Conservation (phyloP, 2,888 invertebrate species). For the Loripinus fragilis region DNA sequence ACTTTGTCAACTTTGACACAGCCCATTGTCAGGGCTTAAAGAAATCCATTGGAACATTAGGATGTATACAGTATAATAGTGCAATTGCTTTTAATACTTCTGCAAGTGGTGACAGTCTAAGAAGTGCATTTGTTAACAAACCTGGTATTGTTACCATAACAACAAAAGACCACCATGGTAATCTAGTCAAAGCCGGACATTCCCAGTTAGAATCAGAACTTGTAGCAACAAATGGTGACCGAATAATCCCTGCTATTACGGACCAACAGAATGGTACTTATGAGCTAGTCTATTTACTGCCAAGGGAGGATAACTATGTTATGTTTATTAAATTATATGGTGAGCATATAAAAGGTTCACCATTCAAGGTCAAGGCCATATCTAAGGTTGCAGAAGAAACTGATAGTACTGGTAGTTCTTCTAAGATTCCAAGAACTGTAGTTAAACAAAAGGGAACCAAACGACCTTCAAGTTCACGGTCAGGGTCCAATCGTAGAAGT, state of each 20-base stretch:
- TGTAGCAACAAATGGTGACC: slow-evolving; percentile 67
- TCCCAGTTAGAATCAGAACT: slow-evolving; percentile 78
- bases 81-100: slow-evolving; percentile 83
- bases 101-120: slow-evolving; percentile 83
- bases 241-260: slow-evolving; percentile 76
- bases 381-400: slow-evolving; percentile 72
- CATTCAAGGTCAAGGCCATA: slow-evolving; percentile 82
- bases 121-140: slow-evolving; percentile 79
- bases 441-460: slow-evolving; percentile 83
- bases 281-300: slow-evolving; percentile 83
- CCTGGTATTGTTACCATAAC: slow-evolving; percentile 82
- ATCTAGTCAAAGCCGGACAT: slow-evolving; percentile 81
- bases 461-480: slow-evolving; percentile 82
- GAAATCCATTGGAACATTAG: slow-evolving; percentile 78
- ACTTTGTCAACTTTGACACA: slow-evolving; percentile 80
- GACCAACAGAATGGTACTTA: slow-evolving; percentile 83
- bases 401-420: slow-evolving; percentile 73
- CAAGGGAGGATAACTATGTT: slow-evolving; percentile 82
- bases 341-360: slow-evolving; percentile 84
- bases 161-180: slow-evolving; percentile 81
- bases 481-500: slow-evolving; percentile 83
- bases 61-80: slow-evolving; percentile 82
- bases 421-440: slow-evolving; percentile 81
- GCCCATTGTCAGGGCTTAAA: slow-evolving; percentile 75
- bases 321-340: slow-evolving; percentile 83